phyloP scores from a whole-genome alignment of 2,888 invertebrate species.

The Drosophila pegasa region DNA sequence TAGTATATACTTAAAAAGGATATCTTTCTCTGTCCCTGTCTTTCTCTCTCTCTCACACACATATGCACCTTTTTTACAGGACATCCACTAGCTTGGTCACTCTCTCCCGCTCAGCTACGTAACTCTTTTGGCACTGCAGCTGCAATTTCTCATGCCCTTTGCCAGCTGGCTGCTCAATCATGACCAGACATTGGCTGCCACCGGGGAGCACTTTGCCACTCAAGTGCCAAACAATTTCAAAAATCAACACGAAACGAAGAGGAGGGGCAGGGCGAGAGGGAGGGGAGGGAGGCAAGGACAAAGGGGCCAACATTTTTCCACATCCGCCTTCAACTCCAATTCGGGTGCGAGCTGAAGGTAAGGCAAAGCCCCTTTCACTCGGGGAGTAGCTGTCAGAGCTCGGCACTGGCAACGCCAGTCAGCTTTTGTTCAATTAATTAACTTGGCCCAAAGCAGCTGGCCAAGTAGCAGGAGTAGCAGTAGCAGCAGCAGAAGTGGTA shows the following conservation, averaged over 20 bases:
- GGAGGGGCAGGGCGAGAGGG: not conserved
- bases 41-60: not conserved
- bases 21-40: no score
- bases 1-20: not conserved
- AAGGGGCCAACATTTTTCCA: slow-evolving; percentile 30
- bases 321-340: slow-evolving; percentile 1
- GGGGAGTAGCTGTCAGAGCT: slow-evolving; percentile 27
- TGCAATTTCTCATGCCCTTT: slow-evolving; percentile 53
- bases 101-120: no score
- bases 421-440: slow-evolving; percentile 74
- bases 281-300: not conserved
- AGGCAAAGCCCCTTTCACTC: slow-evolving; percentile 60
- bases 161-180: slow-evolving; percentile 48
- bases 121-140: slow-evolving; percentile 46
- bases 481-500: slow-evolving; percentile 27
- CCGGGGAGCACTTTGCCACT: slow-evolving; percentile 71
- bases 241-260: slow-evolving; percentile 67
- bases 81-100: not conserved
- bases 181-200: slow-evolving; percentile 54
- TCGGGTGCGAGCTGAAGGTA: not conserved
- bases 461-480: not conserved
- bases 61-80: not conserved
- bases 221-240: slow-evolving; percentile 79
- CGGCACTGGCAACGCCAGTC: slow-evolving; percentile 48
- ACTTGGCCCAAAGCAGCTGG: slow-evolving; percentile 55